Evolutionary conservation across 1,140 invertebrate genomes (phyloP).

Genomic region (Adelges cooleyi): DNA sequence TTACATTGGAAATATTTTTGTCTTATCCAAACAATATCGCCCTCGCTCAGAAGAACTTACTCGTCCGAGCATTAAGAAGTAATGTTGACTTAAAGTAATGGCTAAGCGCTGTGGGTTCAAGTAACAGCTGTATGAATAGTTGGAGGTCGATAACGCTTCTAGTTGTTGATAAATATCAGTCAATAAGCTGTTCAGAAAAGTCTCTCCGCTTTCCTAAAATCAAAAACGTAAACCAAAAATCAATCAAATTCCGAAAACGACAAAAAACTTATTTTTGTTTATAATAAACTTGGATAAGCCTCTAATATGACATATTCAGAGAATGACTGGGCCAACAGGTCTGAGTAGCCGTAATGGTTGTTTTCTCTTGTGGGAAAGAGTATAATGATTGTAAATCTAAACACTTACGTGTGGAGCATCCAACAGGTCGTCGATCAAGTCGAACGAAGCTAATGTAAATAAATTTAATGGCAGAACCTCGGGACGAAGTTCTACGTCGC

Average conservation of each 20-base stretch:
- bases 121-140: constrained; percentile 57
- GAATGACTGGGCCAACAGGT: too few species aligned
- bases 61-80: constrained; percentile 85
- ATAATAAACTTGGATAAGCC: too few species aligned
- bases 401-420: constrained; percentile 35
- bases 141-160: constrained; percentile 38
- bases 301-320: too few species aligned
- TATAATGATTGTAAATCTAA: too few species aligned
- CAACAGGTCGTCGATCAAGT: constrained; percentile 65
- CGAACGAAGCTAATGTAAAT: constrained; percentile 58
- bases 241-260: too few species aligned
- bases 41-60: constrained; percentile 65
- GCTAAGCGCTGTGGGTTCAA: constrained; percentile 79
- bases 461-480: constrained; percentile 49
- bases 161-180: constrained; percentile 67
- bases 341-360: too few species aligned
- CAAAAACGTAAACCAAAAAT: constrained; percentile 18
- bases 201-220: constrained; percentile 17
- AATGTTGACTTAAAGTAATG: constrained; percentile 80
- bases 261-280: too few species aligned
- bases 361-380: too few species aligned
- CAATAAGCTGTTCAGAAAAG: constrained; percentile 50
- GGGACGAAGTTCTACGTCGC: constrained; percentile 40
- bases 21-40: constrained; percentile 58
- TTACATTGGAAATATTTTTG: constrained; percentile 63